These are phyloP conservation scores for Coptotermes formosanus DNA, from an alignment of 1,140 invertebrate species.

Conservation along the genomic window DNA sequence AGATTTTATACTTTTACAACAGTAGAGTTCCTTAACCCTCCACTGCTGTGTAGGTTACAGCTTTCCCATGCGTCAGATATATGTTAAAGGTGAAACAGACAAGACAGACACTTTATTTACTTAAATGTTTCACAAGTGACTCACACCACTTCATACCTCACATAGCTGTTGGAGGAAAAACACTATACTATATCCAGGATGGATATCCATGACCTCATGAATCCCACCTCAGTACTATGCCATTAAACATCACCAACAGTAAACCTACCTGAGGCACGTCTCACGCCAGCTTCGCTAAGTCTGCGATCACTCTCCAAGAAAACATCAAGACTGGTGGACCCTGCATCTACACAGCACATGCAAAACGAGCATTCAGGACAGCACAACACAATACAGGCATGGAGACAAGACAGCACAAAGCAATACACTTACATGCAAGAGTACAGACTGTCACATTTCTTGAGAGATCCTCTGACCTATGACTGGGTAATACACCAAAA, in stretches of 20 bases:
- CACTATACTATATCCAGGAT: too few relatives aligned
- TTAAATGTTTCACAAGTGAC: too few relatives aligned
- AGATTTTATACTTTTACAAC: too few relatives aligned
- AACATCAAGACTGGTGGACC: constrained; percentile 6
- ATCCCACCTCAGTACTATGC: neutral
- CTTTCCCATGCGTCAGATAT: too few relatives aligned
- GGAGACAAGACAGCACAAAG: neutral
- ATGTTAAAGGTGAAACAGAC: too few relatives aligned
- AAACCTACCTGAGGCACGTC: constrained; percentile 67
- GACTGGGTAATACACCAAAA: too few relatives aligned
- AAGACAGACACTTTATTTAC: too few relatives aligned
- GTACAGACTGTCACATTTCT: neutral
- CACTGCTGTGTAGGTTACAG: too few relatives aligned
- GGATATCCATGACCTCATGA: neutral
- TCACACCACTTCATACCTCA: too few relatives aligned
- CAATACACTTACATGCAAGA: neutral
- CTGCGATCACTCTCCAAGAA: constrained; percentile 45
- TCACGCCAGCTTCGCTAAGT: constrained; percentile 66
- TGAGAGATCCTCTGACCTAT: neutral
- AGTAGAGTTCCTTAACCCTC: too few relatives aligned
- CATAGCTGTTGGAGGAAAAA: too few relatives aligned
- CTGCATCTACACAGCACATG: constrained; percentile 30
- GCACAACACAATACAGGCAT: neutral
- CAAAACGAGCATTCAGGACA: constrained; percentile 27
- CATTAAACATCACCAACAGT: neutral